These are phyloP conservation scores for Tokudaia tokunoshimensis DNA, from an alignment of 2,797 vertebrate genomes.

Conservation along the genomic window DNA sequence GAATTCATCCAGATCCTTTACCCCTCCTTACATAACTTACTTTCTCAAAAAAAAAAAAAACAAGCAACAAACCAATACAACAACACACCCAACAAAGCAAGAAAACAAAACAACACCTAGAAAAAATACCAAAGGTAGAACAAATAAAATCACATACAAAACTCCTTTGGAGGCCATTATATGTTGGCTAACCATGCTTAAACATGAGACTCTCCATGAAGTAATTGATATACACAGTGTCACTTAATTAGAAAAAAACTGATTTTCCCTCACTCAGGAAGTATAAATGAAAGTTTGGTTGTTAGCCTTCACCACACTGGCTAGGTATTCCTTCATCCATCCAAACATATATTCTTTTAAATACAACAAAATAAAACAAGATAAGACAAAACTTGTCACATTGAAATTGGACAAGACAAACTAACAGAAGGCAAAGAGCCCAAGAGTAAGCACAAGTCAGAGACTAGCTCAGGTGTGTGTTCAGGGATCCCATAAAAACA, in stretches of 20 bases:
- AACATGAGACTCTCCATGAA: not conserved
- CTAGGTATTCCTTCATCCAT: not conserved
- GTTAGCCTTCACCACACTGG: not conserved
- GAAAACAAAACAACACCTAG: not conserved
- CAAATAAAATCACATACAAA: not conserved
- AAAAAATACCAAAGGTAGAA: not conserved
- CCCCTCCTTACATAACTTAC: not conserved
- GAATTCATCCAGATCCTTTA: not conserved
- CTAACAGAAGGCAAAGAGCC: not conserved
- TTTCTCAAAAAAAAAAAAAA: not conserved
- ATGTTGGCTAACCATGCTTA: not conserved
- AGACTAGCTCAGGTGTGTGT: not conserved
- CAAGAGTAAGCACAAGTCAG: not conserved
- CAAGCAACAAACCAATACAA: not conserved
- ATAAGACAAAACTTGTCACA: not conserved
- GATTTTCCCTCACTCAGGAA: not conserved
- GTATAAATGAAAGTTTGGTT: not conserved
- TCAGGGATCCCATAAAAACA: not conserved
- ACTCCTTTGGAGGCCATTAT: not conserved
- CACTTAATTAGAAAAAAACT: not conserved
- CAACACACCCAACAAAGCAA: not conserved
- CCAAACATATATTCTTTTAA: not conserved
- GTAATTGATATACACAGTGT: not conserved
- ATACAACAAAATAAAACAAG: not conserved
- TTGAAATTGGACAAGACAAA: not conserved